Evolutionary conservation across 2,797 vertebrate genomes (phyloP).

Genomic region (Xerus rutilus): DNA sequence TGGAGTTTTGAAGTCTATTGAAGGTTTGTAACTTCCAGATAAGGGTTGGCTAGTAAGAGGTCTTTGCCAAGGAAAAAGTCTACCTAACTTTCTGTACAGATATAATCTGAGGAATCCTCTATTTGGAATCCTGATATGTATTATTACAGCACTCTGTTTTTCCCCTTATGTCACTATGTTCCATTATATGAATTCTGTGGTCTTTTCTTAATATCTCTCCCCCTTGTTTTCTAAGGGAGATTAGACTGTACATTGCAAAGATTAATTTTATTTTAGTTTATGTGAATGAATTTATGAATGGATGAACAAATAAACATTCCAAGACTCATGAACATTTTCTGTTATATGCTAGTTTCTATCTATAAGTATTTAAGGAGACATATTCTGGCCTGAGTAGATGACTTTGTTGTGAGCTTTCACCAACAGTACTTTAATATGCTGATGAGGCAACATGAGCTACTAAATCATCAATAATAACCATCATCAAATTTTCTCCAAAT

Average conservation of each 20-base stretch:
- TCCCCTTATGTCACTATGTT: background rate
- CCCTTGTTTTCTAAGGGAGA: background rate
- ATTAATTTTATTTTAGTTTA: background rate
- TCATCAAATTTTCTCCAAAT: background rate
- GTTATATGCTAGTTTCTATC: background rate
- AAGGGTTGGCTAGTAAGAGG: background rate
- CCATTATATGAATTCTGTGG: background rate
- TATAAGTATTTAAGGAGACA: background rate
- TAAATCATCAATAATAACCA: background rate
- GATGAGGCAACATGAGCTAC: background rate
- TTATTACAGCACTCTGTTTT: too few species aligned
- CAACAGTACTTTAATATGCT: background rate
- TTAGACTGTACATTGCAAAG: background rate
- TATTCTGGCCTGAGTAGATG: background rate
- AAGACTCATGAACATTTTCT: background rate
- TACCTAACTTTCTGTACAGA: background rate
- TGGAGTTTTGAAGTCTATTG: background rate
- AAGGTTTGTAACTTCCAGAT: background rate
- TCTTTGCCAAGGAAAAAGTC: background rate
- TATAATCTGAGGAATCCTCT: background rate
- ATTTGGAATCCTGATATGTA: background rate
- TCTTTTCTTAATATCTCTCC: background rate
- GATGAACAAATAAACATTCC: background rate
- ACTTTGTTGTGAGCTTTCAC: background rate
- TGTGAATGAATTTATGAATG: background rate